Evolutionary conservation across 2,113 vertebrate species (phyloP), one percentile per base, ranked within the genome.

Genomic region (Apeltes quadracus): DNA sequence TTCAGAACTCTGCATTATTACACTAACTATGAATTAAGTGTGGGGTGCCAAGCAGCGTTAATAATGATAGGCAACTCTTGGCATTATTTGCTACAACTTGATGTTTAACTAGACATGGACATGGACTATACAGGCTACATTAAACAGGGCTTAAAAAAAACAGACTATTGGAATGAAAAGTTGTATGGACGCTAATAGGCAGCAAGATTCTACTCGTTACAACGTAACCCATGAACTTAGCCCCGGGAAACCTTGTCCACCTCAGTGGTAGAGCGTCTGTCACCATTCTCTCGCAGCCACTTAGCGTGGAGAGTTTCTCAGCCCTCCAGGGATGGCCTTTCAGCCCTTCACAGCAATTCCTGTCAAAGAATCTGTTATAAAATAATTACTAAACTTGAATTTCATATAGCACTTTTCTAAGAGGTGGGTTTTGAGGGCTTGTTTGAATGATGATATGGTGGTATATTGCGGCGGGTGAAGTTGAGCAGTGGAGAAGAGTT

Each of bases 351-450:
- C 80, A 79, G 61, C 58, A 59, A 61, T 83, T 80, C 71, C 80
- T 88, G 85, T 84, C 86, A 88, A 67, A 71, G 39, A 36, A 20
- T 58, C 76, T 61, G 82, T 72, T 55, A 81, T 27, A 54, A 86
- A 70, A 13, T 36, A 61, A 16, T 54, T 78, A 82, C 71, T 76
- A 71, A 76, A 81, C 29, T 32, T 32, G 29, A 32, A 32, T 32
- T 32, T 32, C 29, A 32, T 32, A 4, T 32, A 32, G 29, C 29
- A 32, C 29, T 32, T 32, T 32, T 32, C 29, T 32, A 32, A 32
- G 29, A 32, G 3, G 29, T 32, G 29, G 29, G 29, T 32, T 32
- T 32, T 32, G 29, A 32, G 5, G 29, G 29, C 1, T 32, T 32
- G 29, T 32, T 32, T 32, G 29, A 32, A 32, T 32, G 29, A 32